phyloP scores from a whole-genome alignment of 1,140 invertebrate genomes.

The Whitmania pigra region DNA sequence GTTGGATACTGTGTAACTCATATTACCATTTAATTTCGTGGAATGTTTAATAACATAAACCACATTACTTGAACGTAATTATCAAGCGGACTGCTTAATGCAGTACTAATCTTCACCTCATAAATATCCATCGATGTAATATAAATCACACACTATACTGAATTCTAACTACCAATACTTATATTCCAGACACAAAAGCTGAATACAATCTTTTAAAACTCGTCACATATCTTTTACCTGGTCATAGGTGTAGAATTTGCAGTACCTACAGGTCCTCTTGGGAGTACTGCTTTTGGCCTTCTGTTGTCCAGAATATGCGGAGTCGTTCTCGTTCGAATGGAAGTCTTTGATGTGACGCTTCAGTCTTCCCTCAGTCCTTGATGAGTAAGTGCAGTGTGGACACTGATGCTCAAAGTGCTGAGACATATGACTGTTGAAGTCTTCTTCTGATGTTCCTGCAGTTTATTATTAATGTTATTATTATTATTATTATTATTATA shows the following conservation, averaged over 20 bases:
- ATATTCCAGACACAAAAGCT: too few species aligned
- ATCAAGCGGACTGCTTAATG: too few species aligned
- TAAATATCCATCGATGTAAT: too few species aligned
- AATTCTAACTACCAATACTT: too few species aligned
- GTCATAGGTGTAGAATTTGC: slow-evolving; percentile 7
- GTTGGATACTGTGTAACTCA: too few species aligned
- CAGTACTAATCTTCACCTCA: too few species aligned
- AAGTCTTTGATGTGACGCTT: slow-evolving; percentile 50
- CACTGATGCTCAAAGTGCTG: slow-evolving; percentile 45
- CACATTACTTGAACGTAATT: too few species aligned
- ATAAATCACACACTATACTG: too few species aligned
- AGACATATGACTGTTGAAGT: slow-evolving; percentile 47
- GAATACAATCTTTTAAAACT: too few species aligned
- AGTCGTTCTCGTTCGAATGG: slow-evolving; percentile 44
- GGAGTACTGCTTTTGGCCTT: slow-evolving; percentile 4
- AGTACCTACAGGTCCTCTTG: slow-evolving; percentile 5
- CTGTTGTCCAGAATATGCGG: neutral
- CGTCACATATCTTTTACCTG: neutral
- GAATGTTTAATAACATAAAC: too few species aligned
- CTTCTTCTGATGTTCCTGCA: slow-evolving; percentile 33
- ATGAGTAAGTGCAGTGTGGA: slow-evolving; percentile 50
- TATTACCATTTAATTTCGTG: too few species aligned
- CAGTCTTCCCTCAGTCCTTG: slow-evolving; percentile 48
- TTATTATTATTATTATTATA: neutral
- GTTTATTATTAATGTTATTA: neutral